A percentile compares a stretch with the other conserved stretches of the same genome.
Conservation (phyloP, 2,797 vertebrate species). For the Petrocephalus schoutedeni region DNA sequence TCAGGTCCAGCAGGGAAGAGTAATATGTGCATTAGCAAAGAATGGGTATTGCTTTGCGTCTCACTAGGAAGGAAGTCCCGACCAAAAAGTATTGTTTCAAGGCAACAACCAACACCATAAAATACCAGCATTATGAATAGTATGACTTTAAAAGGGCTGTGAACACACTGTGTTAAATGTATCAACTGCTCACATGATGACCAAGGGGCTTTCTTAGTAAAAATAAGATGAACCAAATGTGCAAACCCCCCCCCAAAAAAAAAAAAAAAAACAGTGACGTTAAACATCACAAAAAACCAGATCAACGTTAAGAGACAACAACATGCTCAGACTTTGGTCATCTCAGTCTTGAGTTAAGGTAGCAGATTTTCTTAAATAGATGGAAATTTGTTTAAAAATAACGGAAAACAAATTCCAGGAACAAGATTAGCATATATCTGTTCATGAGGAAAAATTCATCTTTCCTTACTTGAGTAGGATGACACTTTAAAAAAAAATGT, state of each 20-base stretch:
- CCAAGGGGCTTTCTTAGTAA: background rate
- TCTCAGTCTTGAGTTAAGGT: background rate
- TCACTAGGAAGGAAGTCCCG: conserved; percentile 8
- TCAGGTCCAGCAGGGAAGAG: background rate
- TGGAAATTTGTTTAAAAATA: background rate
- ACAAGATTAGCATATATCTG: background rate
- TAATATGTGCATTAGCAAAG: conserved; percentile 29
- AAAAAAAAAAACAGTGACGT: background rate
- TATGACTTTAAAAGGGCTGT: background rate
- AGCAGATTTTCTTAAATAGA: background rate
- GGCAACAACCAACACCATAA: background rate
- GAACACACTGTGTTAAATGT: background rate
- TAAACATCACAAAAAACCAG: background rate
- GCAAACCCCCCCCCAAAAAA: background rate
- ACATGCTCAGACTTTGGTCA: conserved; percentile 12
- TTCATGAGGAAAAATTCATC: background rate
- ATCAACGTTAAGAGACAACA: background rate
- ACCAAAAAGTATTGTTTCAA: background rate
- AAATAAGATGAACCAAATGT: background rate
- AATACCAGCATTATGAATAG: background rate
- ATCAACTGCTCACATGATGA: background rate
- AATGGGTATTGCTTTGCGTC: conserved; percentile 42
- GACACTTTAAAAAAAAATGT: background rate
- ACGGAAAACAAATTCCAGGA: background rate
- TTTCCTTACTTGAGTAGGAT: background rate